Evolutionary conservation across 2,797 vertebrate genomes (phyloP).

Genomic region (Chromis chromis): DNA sequence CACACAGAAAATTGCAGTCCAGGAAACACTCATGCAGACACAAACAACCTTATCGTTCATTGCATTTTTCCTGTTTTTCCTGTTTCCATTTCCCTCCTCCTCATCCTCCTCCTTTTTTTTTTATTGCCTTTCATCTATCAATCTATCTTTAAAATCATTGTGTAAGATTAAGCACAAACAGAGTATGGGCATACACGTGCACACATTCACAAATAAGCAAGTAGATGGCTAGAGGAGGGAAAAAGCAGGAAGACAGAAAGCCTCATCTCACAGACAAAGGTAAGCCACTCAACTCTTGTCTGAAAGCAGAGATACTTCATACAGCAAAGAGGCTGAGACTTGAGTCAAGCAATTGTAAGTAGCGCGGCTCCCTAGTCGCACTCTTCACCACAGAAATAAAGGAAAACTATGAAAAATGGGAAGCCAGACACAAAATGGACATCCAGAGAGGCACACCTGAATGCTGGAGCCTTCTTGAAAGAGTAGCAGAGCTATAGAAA

Average conservation of each 20-base stretch:
- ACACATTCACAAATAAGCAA: slow-evolving; percentile 53
- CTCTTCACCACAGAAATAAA: slow-evolving; percentile 56
- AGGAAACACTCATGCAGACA: slow-evolving; percentile 47
- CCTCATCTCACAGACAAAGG: slow-evolving; percentile 68
- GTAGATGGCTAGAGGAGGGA: slow-evolving; percentile 26
- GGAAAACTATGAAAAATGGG: slow-evolving; percentile 57
- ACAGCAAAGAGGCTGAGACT: slow-evolving; percentile 43
- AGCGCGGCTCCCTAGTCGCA: slow-evolving; percentile 39
- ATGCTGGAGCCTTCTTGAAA: slow-evolving; percentile 65
- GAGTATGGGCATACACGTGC: slow-evolving; percentile 25
- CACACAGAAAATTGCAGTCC: slow-evolving; percentile 38
- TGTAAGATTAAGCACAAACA: slow-evolving; percentile 39
- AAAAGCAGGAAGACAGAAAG: slow-evolving; percentile 47
- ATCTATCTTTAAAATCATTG: slow-evolving; percentile 50
- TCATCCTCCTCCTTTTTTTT: slow-evolving; percentile 39
- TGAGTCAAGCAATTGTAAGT: slow-evolving; percentile 59
- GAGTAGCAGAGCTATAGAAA: slow-evolving; percentile 61
- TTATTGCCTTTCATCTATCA: slow-evolving; percentile 56
- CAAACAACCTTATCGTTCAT: slow-evolving; percentile 51
- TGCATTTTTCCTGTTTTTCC: slow-evolving; percentile 29
- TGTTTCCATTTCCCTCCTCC: slow-evolving; percentile 21
- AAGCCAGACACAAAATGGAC: slow-evolving; percentile 71
- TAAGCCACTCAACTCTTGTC: slow-evolving; percentile 59
- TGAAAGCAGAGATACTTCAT: slow-evolving; percentile 66
- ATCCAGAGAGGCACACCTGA: slow-evolving; percentile 62